Evolutionary conservation across 1,140 invertebrate genomes (phyloP), one percentile per base, ranked within the genome.

Genomic region (Colletes latitarsis): DNA sequence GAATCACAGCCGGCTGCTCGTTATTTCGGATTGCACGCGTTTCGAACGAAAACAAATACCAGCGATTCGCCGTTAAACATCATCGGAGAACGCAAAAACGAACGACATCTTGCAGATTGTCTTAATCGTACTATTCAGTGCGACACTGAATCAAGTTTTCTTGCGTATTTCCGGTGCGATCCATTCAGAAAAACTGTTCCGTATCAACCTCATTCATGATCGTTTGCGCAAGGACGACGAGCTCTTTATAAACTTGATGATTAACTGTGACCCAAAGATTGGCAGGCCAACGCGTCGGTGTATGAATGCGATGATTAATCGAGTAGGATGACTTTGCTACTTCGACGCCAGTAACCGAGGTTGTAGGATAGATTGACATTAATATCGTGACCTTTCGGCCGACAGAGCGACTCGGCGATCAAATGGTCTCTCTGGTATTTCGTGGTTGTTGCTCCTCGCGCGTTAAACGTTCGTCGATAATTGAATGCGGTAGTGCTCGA

Each of bases 271-370:
- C 21, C 6, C 39, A 6, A 10, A n/a, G 39, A 60, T 55, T 58
- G 46, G 4, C 64, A 62, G 1, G 21, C 30, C 49, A 12, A 4
- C 14, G 21, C 9, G n/a, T 39, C 41, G n/a, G 57, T 49, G 14
- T 69, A 19, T 19, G 41, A 70, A 52, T 41, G 17, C 21, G 53
- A 69, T 71, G 67, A 77, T 77, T 71, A 77, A 71, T 77, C 46
- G 67, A 8, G 10, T 4, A 1, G 39, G 53, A 70, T 71, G 67
- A 77, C 67, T 76, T n/a, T n/a, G 46, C 57, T 52, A 62, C 55
- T 77, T 19, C 14, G 66, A 41, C n/a, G 39, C 21, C 12, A n/a
- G 30, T 10, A 64, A 58, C 66, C 12, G 39, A 6, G 21, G 6
- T 30, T 12, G 21, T 5, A 5, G 46, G 8, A 6, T 8, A 41